phyloP scores from a whole-genome alignment of 1,140 invertebrate species.

The Drosophila seguyi region DNA sequence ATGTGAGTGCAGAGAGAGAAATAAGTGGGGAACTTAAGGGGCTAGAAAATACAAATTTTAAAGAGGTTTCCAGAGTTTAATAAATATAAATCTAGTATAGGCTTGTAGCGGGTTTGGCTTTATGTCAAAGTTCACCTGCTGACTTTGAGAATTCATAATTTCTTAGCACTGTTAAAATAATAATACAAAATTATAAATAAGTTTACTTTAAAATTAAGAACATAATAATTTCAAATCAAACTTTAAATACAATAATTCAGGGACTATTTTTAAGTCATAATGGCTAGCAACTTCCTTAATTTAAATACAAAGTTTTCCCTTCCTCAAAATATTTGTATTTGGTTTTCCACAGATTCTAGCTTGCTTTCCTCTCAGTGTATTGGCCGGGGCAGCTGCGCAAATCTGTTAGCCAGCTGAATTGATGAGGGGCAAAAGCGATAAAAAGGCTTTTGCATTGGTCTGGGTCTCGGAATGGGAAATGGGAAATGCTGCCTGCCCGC shows the following conservation, averaged over 20 bases:
- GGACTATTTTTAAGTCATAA: background rate
- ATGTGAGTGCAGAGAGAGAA: conserved; percentile 1
- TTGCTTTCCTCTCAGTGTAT: conserved; percentile 3
- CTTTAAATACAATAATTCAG: too few species aligned
- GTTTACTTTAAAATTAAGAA: too few species aligned
- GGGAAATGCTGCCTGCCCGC: conserved; percentile 47
- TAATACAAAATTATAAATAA: too few species aligned
- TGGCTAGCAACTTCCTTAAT: background rate
- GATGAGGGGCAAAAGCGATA: conserved; percentile 80
- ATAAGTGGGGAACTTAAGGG: too few species aligned
- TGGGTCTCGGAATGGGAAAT: conserved; percentile 31
- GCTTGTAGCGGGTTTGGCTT: accelerated
- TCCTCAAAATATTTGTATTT: too few species aligned
- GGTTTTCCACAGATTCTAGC: too few species aligned
- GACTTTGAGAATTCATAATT: too few species aligned
- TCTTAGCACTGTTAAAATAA: too few species aligned
- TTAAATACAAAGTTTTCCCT: background rate
- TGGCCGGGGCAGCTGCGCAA: conserved; percentile 60
- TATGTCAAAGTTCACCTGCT: background rate
- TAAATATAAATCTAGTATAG: background rate
- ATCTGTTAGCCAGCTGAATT: conserved; percentile 80
- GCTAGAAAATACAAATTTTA: background rate
- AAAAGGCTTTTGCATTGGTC: conserved; percentile 74
- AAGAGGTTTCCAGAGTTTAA: background rate
- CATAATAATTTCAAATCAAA: too few species aligned